Evolutionary conservation across 2,797 vertebrate species (phyloP).

Genomic region (Pantherophis vulpinus): DNA sequence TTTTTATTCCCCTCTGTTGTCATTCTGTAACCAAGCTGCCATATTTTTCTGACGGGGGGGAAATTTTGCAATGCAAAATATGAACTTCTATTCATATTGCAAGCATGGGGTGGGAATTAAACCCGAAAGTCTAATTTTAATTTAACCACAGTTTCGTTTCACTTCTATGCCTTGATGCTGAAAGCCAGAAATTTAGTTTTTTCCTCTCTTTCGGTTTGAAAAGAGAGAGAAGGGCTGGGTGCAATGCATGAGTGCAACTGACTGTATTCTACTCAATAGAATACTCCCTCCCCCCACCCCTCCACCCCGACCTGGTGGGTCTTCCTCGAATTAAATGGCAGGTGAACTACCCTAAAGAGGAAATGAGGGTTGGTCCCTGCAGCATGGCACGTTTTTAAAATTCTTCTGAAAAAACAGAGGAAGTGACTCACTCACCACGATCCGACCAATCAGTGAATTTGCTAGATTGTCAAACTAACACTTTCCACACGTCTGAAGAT

Average conservation of each 20-base stretch:
- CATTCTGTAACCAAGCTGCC: not conserved
- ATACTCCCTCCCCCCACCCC: too few relatives aligned
- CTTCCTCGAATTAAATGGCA: not conserved
- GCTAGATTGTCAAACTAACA: not conserved
- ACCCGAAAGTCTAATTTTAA: not conserved
- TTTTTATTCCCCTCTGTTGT: not conserved
- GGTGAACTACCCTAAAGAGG: not conserved
- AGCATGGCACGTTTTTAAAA: not conserved
- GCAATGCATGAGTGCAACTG: not conserved
- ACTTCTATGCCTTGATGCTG: not conserved
- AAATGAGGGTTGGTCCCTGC: not conserved
- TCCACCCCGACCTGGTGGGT: not conserved
- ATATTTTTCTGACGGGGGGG: not conserved
- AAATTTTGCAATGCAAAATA: not conserved
- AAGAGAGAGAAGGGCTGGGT: not conserved
- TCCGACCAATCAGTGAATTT: not conserved
- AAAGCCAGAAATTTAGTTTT: not conserved
- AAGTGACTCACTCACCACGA: not conserved
- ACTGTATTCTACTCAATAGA: not conserved
- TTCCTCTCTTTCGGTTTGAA: not conserved
- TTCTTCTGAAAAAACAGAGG: not conserved
- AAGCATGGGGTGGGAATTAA: not conserved
- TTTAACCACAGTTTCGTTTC: not conserved
- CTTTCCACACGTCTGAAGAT: not conserved
- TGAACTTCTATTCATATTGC: not conserved